Conservation (phyloP, 2,888 invertebrate genomes). For the Amiota minor region DNA sequence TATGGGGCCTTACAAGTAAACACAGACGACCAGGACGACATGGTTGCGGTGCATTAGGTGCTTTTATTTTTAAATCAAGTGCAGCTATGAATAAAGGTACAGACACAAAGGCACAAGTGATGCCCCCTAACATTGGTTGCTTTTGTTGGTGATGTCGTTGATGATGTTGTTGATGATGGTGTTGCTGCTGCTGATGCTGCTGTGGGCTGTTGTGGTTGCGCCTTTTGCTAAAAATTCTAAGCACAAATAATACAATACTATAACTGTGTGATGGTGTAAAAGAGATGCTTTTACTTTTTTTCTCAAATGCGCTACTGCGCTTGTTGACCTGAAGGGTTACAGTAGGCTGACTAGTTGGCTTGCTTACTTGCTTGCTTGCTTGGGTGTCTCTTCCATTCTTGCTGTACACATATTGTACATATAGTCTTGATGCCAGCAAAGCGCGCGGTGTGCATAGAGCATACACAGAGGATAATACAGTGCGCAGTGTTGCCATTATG, state of each 20-base stretch:
- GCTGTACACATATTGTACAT: no score
- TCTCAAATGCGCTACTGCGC: not conserved
- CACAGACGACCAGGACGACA: no score
- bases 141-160: slow-evolving; percentile 26
- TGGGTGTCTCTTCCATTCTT: no score
- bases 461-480: not conserved
- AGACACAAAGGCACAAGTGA: not conserved
- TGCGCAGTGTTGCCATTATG: slow-evolving; percentile 8
- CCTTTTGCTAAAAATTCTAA: not conserved
- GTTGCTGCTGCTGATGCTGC: slow-evolving; percentile 36
- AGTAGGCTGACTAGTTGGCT: not conserved
- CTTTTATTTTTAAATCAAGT: slow-evolving; percentile 63
- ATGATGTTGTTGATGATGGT: slow-evolving; percentile 37
- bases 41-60: not conserved
- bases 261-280: not conserved
- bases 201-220: not conserved
- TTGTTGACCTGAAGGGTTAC: slow-evolving; percentile 13
- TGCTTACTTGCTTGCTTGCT: no score
- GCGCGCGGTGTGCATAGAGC: no score
- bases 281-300: slow-evolving; percentile 14
- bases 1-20: no score
- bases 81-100: slow-evolving; percentile 56
- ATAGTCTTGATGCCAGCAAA: no score
- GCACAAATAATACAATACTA: not conserved
- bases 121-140: not conserved